Conservation (phyloP, 2,113 vertebrate species). For the Mystacornis crossleyi region DNA sequence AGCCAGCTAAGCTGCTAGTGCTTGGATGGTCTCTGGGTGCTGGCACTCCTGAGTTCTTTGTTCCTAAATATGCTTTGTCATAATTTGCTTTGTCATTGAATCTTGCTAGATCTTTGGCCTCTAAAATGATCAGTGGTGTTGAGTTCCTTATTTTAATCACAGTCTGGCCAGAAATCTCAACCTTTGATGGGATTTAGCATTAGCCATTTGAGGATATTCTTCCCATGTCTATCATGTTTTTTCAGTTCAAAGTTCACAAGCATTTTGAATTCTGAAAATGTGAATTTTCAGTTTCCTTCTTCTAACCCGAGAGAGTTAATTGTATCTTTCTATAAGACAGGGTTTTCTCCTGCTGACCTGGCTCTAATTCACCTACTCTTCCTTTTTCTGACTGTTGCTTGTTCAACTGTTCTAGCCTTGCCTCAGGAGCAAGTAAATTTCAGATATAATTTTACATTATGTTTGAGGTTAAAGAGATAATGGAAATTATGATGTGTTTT, state of each 20-base stretch:
- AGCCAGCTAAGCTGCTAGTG: neutral
- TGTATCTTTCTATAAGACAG: neutral
- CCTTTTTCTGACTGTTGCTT: neutral
- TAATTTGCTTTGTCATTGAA: neutral
- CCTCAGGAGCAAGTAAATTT: neutral
- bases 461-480: neutral
- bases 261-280: neutral
- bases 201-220: neutral
- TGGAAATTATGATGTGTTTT: neutral
- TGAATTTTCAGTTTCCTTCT: neutral
- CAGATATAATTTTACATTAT: neutral
- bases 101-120: neutral
- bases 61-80: neutral
- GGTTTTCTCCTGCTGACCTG: neutral
- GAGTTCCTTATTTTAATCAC: neutral
- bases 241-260: neutral
- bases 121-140: neutral
- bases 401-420: neutral
- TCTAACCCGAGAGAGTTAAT: neutral
- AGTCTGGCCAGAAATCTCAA: neutral
- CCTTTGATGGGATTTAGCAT: neutral
- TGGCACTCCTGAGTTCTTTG: neutral
- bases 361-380: neutral
- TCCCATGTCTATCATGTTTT: neutral
- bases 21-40: neutral